phyloP scores from a whole-genome alignment of 2,113 vertebrate genomes.

The Nothoprocta perdicaria region DNA sequence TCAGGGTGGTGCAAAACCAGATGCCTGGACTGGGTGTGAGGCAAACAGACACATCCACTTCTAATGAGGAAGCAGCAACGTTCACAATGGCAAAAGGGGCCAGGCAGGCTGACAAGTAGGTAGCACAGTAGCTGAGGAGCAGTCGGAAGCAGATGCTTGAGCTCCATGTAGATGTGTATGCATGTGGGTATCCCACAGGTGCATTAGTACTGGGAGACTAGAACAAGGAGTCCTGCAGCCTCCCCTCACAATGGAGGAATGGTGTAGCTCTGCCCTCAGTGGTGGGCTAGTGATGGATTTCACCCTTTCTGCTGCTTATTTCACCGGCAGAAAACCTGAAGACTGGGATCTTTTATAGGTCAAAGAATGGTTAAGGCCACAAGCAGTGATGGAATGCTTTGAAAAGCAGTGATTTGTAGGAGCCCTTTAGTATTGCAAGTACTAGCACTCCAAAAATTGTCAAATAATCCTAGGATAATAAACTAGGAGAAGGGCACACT shows the following conservation, averaged over 20 bases:
- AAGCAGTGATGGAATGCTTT: neutral
- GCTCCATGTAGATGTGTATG: neutral
- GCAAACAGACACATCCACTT: conserved; percentile 2
- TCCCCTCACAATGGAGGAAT: neutral
- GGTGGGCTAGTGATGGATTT: neutral
- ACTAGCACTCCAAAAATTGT: neutral
- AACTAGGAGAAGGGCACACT: neutral
- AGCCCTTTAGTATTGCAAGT: neutral
- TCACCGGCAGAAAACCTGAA: neutral
- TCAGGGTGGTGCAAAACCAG: conserved; percentile 36
- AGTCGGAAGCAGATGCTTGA: neutral
- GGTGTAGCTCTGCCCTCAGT: neutral
- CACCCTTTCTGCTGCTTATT: neutral
- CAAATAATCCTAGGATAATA: neutral
- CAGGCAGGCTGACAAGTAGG: neutral
- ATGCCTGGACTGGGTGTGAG: conserved; percentile 56
- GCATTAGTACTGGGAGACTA: neutral
- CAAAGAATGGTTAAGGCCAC: neutral
- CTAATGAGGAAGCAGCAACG: conserved; percentile 10
- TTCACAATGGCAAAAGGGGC: neutral
- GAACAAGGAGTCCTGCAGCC: neutral
- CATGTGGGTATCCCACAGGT: neutral
- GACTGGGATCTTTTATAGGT: neutral
- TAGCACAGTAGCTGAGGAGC: neutral
- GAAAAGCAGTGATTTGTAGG: neutral